A percentile compares a stretch with the other conserved stretches of the same genome.
phyloP scores from a whole-genome alignment of 53 echinoderm and acorn worm species.

The Antedon mediterranea region DNA sequence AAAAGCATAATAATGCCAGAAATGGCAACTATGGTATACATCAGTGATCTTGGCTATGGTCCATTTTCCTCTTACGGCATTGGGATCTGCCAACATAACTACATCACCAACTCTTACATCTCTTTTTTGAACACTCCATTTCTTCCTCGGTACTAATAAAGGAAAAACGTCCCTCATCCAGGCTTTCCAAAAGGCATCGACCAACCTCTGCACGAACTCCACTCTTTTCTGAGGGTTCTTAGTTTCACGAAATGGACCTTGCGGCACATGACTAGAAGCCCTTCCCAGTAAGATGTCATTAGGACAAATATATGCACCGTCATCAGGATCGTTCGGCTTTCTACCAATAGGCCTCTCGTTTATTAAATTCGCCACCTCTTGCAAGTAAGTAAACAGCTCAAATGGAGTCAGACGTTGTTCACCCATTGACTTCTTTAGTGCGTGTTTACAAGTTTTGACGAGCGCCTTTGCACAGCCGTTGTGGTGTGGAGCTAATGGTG shows the following conservation, averaged over 20 bases:
- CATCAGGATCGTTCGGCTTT: conserved; percentile 44
- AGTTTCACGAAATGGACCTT: background rate
- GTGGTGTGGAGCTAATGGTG: conserved; percentile 57
- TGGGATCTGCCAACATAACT: conserved; percentile 31
- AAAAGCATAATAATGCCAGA: no score
- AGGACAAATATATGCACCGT: conserved; percentile 35
- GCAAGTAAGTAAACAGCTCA: conserved; percentile 42
- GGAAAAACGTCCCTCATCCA: conserved; percentile 30
- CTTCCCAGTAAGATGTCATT: conserved; percentile 23
- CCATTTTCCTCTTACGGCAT: conserved; percentile 34
- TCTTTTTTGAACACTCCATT: conserved; percentile 33
- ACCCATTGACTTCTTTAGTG: conserved; percentile 52
- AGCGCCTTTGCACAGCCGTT: conserved; percentile 56
- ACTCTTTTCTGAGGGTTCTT: background rate
- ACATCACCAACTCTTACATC: conserved; percentile 41
- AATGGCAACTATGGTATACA: no score
- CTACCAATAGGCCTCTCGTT: conserved; percentile 53
- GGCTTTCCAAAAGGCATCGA: conserved; percentile 13
- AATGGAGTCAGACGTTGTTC: conserved; percentile 46
- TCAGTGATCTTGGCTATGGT: conserved; percentile 21
- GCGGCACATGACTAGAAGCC: background rate
- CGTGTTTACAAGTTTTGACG: conserved; percentile 44
- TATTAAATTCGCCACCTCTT: conserved; percentile 43
- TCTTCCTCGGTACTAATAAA: conserved; percentile 25
- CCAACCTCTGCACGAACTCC: conserved; percentile 11